These are phyloP conservation scores for Terrapene triunguis DNA, from an alignment of 2,113 vertebrate species.

Conservation along the genomic window DNA sequence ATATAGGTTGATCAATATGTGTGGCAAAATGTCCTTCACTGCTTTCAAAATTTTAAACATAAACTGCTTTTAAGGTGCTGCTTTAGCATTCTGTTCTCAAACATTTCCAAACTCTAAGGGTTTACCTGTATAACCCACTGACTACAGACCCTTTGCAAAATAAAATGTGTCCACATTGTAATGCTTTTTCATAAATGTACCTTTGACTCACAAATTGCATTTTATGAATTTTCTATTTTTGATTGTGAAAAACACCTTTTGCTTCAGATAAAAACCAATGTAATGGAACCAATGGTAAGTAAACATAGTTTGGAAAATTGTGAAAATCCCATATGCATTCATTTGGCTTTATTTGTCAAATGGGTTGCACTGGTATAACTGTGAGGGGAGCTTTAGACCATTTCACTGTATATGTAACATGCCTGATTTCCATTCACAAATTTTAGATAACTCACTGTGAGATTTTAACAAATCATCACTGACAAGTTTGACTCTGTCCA, in stretches of 20 bases:
- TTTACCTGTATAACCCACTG: not conserved
- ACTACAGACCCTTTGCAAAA: not conserved
- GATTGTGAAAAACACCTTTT: not conserved
- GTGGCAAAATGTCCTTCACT: not conserved
- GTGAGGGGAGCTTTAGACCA: not conserved
- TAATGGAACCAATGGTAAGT: not conserved
- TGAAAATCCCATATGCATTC: fast-evolving
- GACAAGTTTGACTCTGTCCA: not conserved
- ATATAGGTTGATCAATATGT: not conserved
- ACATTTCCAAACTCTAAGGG: not conserved
- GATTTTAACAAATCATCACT: not conserved
- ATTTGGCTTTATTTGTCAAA: not conserved
- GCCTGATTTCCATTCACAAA: not conserved
- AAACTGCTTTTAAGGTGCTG: not conserved
- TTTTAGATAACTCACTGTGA: not conserved
- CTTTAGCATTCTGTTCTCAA: not conserved
- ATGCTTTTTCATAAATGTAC: not conserved
- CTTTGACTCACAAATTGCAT: not conserved
- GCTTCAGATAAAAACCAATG: not conserved
- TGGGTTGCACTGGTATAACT: not conserved
- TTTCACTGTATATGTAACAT: not conserved
- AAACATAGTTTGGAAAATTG: not conserved
- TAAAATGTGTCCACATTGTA: not conserved
- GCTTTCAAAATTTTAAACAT: not conserved
- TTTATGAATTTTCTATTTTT: not conserved